Evolutionary conservation across 2,888 invertebrate species (phyloP).

Genomic region (Melipona bicolor): DNA sequence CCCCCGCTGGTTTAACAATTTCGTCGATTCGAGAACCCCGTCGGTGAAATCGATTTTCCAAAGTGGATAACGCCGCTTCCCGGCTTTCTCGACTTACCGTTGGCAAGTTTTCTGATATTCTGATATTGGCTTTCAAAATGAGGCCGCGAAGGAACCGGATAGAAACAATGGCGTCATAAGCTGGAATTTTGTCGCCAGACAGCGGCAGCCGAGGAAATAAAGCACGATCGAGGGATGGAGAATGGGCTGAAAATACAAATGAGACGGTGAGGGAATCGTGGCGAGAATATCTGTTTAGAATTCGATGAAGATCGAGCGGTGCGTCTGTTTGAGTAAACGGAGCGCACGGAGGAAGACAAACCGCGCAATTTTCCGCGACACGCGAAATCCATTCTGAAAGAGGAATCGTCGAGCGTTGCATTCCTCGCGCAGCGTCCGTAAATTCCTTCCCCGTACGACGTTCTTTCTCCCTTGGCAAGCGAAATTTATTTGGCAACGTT

Average conservation of each 20-base stretch:
- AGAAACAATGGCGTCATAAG: not conserved
- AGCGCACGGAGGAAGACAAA: constrained; percentile 27
- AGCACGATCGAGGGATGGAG: not conserved
- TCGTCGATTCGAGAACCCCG: not conserved
- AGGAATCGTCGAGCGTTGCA: constrained; percentile 25
- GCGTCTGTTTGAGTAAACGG: not conserved
- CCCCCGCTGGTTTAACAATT: not conserved
- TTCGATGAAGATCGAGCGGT: constrained; percentile 48
- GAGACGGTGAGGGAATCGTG: not conserved
- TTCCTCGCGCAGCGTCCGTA: constrained; percentile 5
- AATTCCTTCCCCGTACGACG: constrained; percentile 9
- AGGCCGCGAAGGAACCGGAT: not conserved
- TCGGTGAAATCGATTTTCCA: not conserved
- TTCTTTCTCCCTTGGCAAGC: not conserved
- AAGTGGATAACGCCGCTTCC: not conserved
- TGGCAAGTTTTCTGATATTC: not conserved
- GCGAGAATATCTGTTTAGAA: constrained; percentile 11
- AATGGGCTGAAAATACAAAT: constrained; percentile 11
- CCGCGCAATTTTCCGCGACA: constrained; percentile 47
- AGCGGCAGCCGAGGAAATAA: not conserved
- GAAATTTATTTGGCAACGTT: constrained; percentile 29
- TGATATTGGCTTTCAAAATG: not conserved
- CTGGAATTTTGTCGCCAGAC: not conserved
- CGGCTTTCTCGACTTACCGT: not conserved
- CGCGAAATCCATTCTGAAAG: constrained; percentile 39